phyloP scores from a whole-genome alignment of 2,113 vertebrate genomes.

The Colius striatus region DNA sequence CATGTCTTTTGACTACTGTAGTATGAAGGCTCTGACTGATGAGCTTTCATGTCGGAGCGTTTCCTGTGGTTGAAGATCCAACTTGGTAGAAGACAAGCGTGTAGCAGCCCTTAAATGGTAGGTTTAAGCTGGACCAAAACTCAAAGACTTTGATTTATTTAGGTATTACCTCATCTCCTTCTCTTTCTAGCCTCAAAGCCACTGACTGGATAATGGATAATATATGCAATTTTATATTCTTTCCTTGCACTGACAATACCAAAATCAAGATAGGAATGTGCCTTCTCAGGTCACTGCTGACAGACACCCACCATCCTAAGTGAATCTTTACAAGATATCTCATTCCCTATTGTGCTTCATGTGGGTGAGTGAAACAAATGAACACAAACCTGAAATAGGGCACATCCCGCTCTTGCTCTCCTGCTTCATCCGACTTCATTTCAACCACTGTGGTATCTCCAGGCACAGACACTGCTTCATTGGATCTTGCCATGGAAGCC shows the following conservation, averaged over 20 bases:
- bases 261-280: neutral
- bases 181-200: neutral
- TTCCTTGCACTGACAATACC: neutral
- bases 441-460: neutral
- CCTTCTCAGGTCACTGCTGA: neutral
- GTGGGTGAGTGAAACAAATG: neutral
- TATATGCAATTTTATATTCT: neutral
- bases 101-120: neutral
- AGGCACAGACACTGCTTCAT: neutral
- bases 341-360: rapidly evolving
- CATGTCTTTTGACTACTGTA: neutral
- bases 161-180: neutral
- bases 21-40: neutral
- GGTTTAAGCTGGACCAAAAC: neutral
- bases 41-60: neutral
- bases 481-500: neutral
- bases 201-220: too few relatives aligned
- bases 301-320: neutral
- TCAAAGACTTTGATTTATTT: neutral
- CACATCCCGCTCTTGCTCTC: constrained; percentile 70
- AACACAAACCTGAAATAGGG: constrained; percentile 78
- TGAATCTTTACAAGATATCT: neutral
- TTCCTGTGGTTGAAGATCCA: neutral
- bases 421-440: neutral
- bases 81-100: neutral